phyloP scores from a whole-genome alignment of 2,113 vertebrate species.

The Otis tarda region DNA sequence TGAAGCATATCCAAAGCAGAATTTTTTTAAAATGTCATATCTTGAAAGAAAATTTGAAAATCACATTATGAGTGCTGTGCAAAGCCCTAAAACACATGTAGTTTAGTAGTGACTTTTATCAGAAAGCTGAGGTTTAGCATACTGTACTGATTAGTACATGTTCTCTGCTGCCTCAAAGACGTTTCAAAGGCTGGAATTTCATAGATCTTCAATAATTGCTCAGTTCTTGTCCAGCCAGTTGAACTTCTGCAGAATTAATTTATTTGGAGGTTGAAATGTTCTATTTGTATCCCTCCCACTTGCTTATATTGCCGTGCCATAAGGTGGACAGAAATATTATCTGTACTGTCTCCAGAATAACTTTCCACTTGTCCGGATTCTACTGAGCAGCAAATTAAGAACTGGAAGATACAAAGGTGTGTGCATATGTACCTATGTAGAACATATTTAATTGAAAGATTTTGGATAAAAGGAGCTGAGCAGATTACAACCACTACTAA shows the following conservation, averaged over 20 bases:
- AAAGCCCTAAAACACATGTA: neutral
- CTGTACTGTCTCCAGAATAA: neutral
- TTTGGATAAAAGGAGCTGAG: neutral
- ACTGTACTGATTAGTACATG: neutral
- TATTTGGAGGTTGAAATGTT: neutral
- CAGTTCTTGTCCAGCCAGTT: neutral
- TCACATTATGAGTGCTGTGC: neutral
- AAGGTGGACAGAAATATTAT: neutral
- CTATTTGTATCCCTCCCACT: neutral
- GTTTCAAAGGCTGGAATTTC: conserved; percentile 3
- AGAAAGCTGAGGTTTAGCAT: neutral
- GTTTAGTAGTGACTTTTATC: neutral
- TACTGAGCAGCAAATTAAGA: neutral
- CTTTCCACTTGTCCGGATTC: neutral
- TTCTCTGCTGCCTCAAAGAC: neutral
- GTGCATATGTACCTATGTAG: neutral
- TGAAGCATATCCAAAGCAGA: neutral
- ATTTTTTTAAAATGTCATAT: neutral
- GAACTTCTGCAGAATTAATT: neutral
- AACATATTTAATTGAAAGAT: neutral
- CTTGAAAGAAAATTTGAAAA: conserved; percentile 7
- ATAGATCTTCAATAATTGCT: neutral
- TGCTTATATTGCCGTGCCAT: neutral
- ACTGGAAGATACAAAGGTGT: neutral
- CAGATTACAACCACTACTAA: neutral